Evolutionary conservation across 1,140 invertebrate genomes (phyloP), one percentile per base, ranked within the genome.

Genomic region (Hydropsyche tenuis): DNA sequence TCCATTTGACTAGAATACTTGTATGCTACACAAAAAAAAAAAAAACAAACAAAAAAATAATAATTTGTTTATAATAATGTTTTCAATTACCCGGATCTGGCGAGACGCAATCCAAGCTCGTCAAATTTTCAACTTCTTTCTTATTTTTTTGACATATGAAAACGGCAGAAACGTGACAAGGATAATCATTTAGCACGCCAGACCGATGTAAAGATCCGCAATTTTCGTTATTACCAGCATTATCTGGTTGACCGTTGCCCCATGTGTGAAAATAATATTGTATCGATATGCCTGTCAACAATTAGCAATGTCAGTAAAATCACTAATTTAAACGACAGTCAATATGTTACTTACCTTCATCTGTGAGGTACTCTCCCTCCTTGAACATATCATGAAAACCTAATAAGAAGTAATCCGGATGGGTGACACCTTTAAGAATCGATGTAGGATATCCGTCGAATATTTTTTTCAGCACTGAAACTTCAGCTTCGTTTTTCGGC

Each of bases 231-330:
- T 66, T 76, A 1, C 60, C 42, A 42, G 73, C 70, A 0, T 79
- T 80, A 42, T 82, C 80, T 0, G 83, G 81, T 53, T 84, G 80
- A 0, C 74, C 75, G 16, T 75, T 72, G 0, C 80, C 80, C 83
- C 83, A 84, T 9, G 64, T 65, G 0, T 77, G 74, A 18, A 73
- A 53, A 48, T 68, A 68, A 46, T 68, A 68, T 22, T 68, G 65
- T 18, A 68, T 22, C 2, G 65, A 2, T 18, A 43, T 42, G 18
- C 65, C 65, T 68, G 20, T n/a, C n/a, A n/a, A n/a, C n/a, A n/a
- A n/a, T n/a, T n/a, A n/a, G n/a, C n/a, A n/a, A n/a, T n/a, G n/a
- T n/a, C n/a, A n/a, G n/a, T n/a, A n/a, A n/a, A n/a, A n/a, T n/a
- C n/a, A n/a, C n/a, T n/a, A n/a, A n/a, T n/a, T n/a, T n/a, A n/a